A percentile compares a stretch with the other conserved stretches of the same genome.
Evolutionary conservation across 2,113 vertebrate species (phyloP).

Genomic region (Prochilodus magdalenae): DNA sequence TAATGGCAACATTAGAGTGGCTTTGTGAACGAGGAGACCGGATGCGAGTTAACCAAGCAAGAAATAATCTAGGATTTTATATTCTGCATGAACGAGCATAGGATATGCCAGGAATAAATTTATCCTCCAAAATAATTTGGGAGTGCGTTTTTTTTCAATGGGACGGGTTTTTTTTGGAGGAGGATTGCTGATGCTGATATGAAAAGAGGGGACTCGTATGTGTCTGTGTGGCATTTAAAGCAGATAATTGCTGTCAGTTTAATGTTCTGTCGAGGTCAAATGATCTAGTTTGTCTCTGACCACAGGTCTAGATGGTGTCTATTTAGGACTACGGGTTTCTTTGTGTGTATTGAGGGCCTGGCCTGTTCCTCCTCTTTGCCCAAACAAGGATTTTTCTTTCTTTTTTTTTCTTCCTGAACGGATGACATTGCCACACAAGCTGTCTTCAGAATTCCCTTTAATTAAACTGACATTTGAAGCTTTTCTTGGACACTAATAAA

Average conservation of each 20-base stretch:
- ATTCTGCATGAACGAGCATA: slow-evolving; percentile 80
- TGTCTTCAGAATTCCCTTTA: slow-evolving; percentile 85
- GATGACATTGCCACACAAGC: slow-evolving; percentile 86
- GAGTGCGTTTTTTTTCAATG: slow-evolving; percentile 61
- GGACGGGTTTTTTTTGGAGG: slow-evolving; percentile 64
- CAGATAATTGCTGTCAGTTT: slow-evolving; percentile 75
- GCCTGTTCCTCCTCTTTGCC: slow-evolving; percentile 75
- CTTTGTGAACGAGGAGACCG: slow-evolving; percentile 80
- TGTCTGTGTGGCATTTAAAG: slow-evolving; percentile 72
- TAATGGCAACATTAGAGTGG: slow-evolving; percentile 85
- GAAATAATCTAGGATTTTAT: slow-evolving; percentile 87
- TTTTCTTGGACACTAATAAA: slow-evolving; percentile 85
- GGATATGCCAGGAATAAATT: slow-evolving; percentile 82
- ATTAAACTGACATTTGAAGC: slow-evolving; percentile 87
- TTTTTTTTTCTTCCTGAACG: slow-evolving; percentile 61
- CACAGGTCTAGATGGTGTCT: slow-evolving; percentile 69
- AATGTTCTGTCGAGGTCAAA: slow-evolving; percentile 74
- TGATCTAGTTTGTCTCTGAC: slow-evolving; percentile 71
- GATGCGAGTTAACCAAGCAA: slow-evolving; percentile 84
- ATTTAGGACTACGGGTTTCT: slow-evolving; percentile 58
- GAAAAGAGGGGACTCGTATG: slow-evolving; percentile 48
- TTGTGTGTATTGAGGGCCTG: slow-evolving; percentile 66
- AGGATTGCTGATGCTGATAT: slow-evolving; percentile 55
- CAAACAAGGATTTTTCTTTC: slow-evolving; percentile 78
- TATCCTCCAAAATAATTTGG: slow-evolving; percentile 73